Base-by-base conservation (phyloP, 2,797 vertebrate species). In the Lacerta viridis region DNA sequence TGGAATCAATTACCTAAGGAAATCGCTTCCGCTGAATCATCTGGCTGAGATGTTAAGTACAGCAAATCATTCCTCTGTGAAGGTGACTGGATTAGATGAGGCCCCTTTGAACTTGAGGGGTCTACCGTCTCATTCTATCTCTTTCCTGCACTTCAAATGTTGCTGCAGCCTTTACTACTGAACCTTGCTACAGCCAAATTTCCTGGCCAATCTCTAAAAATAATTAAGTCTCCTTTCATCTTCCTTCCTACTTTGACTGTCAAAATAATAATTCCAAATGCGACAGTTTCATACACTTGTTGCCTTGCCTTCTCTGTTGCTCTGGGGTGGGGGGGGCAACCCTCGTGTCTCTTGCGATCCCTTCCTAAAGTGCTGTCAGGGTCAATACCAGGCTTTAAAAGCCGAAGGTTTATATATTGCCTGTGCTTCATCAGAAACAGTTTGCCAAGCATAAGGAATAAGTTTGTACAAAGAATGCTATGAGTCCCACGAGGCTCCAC, bases 41-140 rank as follows among this genome's bases (percentile, higher is more conserved):
- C 68, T 71, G 68, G 39, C 46, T 85, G 1, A 33, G 7, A 76
- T 81, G 10, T 68, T 76, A 89, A 79, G 64, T 55, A 81, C 33
- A 75, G 46, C 25, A 76, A 68, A 85, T 81, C n/a, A n/a, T 81
- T 75, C 79, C 59, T 66, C 55, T 68, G 18, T 76, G 79, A 27
- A 55, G 41, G 33, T 33, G 78, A 89, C 23, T 81, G 43, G 41
- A 89, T 89, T 85, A 75, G 27, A 89, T 9, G 13, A 85, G 59
- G 18, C 72, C 59, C 41, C 59, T 85, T 89, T 33, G 27, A 85
- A 89, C 43, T n/a, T 29, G 78, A 81, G 25, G 59, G 85, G 75
- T 89, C 71, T 59, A 27, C 41, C n/a, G 20, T 33, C n/a, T 75
- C 13, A 80, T 50, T 39, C n/a, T 43, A 11, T 11, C 46, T 69